These are phyloP conservation scores for Taphrorychus bicolor DNA, from an alignment of 2,888 invertebrate species.

Conservation along the genomic window DNA sequence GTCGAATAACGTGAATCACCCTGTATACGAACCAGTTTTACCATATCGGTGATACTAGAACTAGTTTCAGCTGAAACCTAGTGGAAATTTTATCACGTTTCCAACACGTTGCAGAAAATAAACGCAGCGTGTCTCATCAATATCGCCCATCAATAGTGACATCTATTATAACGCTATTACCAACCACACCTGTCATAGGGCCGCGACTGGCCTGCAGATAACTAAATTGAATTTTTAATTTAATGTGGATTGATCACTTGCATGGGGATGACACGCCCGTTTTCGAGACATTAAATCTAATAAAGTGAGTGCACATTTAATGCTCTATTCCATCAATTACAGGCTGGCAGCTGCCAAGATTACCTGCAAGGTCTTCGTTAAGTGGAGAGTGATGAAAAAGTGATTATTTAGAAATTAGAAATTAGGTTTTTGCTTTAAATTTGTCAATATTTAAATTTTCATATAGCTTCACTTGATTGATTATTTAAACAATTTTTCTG, in stretches of 20 bases:
- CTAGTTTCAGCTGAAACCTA: background rate
- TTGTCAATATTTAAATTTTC: too few relatives aligned
- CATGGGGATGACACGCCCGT: conserved; percentile 15
- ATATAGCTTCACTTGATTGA: too few relatives aligned
- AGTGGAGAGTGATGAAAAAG: background rate
- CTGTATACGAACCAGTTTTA: too few relatives aligned
- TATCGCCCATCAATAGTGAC: conserved; percentile 58
- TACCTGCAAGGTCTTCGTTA: background rate
- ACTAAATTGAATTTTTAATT: conserved; percentile 57
- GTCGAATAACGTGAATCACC: too few relatives aligned
- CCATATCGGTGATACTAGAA: background rate
- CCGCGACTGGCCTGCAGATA: conserved; percentile 49
- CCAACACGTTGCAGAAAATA: conserved; percentile 30
- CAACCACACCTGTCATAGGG: conserved; percentile 57
- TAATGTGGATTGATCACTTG: conserved; percentile 48
- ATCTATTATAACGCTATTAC: conserved; percentile 58
- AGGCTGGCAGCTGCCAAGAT: conserved; percentile 10
- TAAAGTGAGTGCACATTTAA: conserved; percentile 22
- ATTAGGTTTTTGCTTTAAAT: too few relatives aligned
- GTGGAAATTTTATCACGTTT: conserved; percentile 31
- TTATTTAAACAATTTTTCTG: too few relatives aligned
- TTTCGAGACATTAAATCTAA: conserved; percentile 31
- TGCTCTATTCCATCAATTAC: conserved; percentile 28
- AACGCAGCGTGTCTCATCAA: conserved; percentile 53
- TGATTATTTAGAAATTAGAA: too few relatives aligned